Evolutionary conservation across 2,888 invertebrate genomes (phyloP), one percentile per base, ranked within the genome.

Genomic region (Philonicus albiceps): DNA sequence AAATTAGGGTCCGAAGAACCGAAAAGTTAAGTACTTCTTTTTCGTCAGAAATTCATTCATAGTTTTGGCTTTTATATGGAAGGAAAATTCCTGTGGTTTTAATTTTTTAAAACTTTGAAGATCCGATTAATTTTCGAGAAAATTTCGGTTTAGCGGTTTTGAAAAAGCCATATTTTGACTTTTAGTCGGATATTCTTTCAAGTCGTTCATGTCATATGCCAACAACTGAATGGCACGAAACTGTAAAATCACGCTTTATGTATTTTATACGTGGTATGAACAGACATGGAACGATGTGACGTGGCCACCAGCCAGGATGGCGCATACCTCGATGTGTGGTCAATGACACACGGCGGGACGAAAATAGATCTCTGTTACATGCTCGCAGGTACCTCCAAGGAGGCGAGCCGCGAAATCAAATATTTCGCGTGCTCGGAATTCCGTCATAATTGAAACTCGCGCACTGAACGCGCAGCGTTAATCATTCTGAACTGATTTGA

Each of bases 401-500:
- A 40, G 22, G n/a, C 53, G 80, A 11, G 37, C 19, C 16, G 34
- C 19, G 37, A 83, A 83, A 19, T 64, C 34, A 37, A 83, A 85
- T 85, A 31, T 40, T 85, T 85, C 19, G 30, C 73, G 30, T 74
- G 40, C 74, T n/a, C 34, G 2, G 73, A 22, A 85, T 85, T 85
- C 85, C 73, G 43, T 73, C 43, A 49, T 85, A 85, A 85, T 85
- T 85, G 85, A 74, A 85, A 85, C 49, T 74, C 49, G 85, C 73
- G 13, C 55, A 83, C 64, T 64, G 81, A 64, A n/a, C n/a, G n/a
- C 19, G 37, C 64, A 11, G 49, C 64, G 55, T 83, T 83, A 83
- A 78, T 78, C 78, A 78, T 49, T 78, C 78, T 8, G 49, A 78
- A 78, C 27, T 78, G 78, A 78, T 78, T 78, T 78, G 78, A 78